Base-by-base conservation (phyloP, 1,140 invertebrate species). In the Tetraneura akinire region DNA sequence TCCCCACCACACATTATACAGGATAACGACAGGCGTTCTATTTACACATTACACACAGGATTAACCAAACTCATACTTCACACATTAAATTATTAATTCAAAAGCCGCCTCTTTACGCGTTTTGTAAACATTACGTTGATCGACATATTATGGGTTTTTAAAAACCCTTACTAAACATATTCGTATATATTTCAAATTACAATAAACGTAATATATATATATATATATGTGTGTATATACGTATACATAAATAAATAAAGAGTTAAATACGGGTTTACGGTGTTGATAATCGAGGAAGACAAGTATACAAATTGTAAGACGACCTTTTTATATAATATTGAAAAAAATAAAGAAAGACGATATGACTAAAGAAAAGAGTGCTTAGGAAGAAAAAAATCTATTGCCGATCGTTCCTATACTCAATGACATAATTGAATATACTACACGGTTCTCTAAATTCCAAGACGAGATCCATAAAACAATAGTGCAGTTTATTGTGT, bases 1-100 rank as follows among this genome's bases (percentile, higher is more conserved):
- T 16, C 42, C 21, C 4, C 23, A 37, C 32, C 8, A 37, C 32
- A 37, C 8, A 37, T 37, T 37, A 37, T 37, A 37, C 8, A 37
- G 8, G 5, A 11, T 49, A 71, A 51, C 21, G 68, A n/a, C 16
- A 10, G 23, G 9, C 23, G 49, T 71, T 51, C 26, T n/a, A 71
- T 68, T 45, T 71, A 49, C 16, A 29, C 42, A n/a, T 51, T 1
- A 8, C 9, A 71, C 47, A 51, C 16, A 51, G 68, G 47, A 71
- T 71, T 71, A 71, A 71, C 47, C 23, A 71, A 71, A 71, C 23
- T 71, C 29, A 29, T 49, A 71, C 13, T 71, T 26, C 45, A 71
- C 21, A 51, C 45, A 51, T 29, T 16, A 51, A 51, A 71, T 71
- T 71, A n/a, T 51, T 71, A 71, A 71, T 71, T 71, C 45, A 71